A percentile compares a stretch with the other conserved stretches of the same genome.
Evolutionary conservation across 2,888 invertebrate species (phyloP).

Genomic region (Psococerastis gibbosa): DNA sequence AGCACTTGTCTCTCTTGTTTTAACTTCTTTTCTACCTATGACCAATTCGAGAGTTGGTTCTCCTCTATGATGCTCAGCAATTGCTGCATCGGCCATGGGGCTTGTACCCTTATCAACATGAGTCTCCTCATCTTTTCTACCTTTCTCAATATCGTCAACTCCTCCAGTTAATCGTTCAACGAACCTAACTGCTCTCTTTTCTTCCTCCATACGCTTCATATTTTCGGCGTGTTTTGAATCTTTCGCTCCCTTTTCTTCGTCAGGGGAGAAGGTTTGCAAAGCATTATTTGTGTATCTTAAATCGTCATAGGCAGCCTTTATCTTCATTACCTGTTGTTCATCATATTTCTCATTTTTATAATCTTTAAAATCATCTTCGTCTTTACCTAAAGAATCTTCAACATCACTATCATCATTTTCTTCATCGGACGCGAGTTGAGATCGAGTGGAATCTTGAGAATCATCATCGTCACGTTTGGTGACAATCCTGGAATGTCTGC

Average conservation of each 20-base stretch:
- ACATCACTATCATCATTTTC: slow-evolving; percentile 32
- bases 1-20: slow-evolving; percentile 31
- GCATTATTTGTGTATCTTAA: slow-evolving; percentile 15
- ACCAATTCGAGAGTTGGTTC: slow-evolving; percentile 29
- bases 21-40: slow-evolving; percentile 33
- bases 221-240: slow-evolving; percentile 20
- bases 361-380: slow-evolving; percentile 32
- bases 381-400: slow-evolving; percentile 20
- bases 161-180: slow-evolving; percentile 19
- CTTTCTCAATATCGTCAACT: slow-evolving; percentile 22
- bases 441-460: slow-evolving; percentile 8
- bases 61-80: slow-evolving; percentile 11
- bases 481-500: slow-evolving; percentile 5
- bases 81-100: slow-evolving; percentile 19
- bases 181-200: slow-evolving; percentile 17
- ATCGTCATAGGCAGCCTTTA: slow-evolving; percentile 11
- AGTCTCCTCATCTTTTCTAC: slow-evolving; percentile 14
- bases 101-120: slow-evolving; percentile 21
- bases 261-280: slow-evolving; percentile 15
- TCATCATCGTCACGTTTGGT: slow-evolving; percentile 9
- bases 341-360: slow-evolving; percentile 28
- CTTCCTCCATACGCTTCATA: slow-evolving; percentile 16
- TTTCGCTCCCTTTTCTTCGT: slow-evolving; percentile 20
- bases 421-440: slow-evolving; percentile 21
- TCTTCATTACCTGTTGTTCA: slow-evolving; percentile 10